Conservation (phyloP, 2,888 invertebrate genomes). For the Heteropelma amictum region DNA sequence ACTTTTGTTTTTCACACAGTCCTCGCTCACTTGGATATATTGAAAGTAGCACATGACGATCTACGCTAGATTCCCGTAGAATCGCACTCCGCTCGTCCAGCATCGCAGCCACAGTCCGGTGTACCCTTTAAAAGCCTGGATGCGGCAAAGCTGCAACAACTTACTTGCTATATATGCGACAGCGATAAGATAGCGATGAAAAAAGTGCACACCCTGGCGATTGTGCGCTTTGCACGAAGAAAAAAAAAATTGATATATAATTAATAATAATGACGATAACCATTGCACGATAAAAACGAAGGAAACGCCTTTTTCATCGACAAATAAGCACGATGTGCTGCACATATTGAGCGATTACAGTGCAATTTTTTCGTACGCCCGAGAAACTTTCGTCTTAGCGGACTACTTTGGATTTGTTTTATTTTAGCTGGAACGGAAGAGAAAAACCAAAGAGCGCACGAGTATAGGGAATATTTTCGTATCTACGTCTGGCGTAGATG, state of each 20-base stretch:
- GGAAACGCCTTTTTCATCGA: neutral
- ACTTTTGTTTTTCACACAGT: slow-evolving; percentile 54
- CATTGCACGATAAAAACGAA: neutral
- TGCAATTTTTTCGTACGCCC: slow-evolving; percentile 51
- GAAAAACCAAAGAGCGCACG: slow-evolving; percentile 44
- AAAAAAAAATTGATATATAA: neutral
- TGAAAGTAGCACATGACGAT: slow-evolving; percentile 61
- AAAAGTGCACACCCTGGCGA: slow-evolving; percentile 41
- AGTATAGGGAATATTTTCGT: neutral
- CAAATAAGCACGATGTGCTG: slow-evolving; percentile 12
- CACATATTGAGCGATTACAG: neutral
- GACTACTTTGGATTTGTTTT: slow-evolving; percentile 38
- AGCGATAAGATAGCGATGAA: slow-evolving; percentile 48
- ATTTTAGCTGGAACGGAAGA: slow-evolving; percentile 41
- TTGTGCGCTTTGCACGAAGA: slow-evolving; percentile 4
- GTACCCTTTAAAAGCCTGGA: slow-evolving; percentile 64
- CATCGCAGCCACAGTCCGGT: slow-evolving; percentile 61
- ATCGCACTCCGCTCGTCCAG: slow-evolving; percentile 60
- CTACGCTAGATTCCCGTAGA: slow-evolving; percentile 62
- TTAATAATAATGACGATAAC: neutral
- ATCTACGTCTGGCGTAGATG: neutral
- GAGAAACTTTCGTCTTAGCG: slow-evolving; percentile 39
- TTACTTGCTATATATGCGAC: slow-evolving; percentile 61
- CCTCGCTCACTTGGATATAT: slow-evolving; percentile 64
- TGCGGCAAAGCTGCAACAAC: slow-evolving; percentile 67